Conservation (phyloP, 2,113 vertebrate genomes). For the Saguinus midas region DNA sequence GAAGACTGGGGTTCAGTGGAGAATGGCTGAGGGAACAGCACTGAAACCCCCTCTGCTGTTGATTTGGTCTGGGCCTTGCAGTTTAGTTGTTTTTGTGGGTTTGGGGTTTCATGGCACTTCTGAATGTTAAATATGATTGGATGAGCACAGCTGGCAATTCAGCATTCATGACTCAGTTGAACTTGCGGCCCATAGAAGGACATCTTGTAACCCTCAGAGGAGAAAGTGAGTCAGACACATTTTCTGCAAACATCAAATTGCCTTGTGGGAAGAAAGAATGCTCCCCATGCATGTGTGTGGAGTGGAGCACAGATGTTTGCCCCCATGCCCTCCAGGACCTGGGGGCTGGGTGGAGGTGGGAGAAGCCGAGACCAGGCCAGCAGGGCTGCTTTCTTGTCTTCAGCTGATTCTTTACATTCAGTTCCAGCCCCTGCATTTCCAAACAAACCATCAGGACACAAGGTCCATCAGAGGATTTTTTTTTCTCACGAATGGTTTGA, state of each 20-base stretch:
- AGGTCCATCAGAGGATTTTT: neutral
- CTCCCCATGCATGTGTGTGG: fast-evolving
- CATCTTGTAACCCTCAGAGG: neutral
- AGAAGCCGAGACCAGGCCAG: neutral
- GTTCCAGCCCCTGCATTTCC: neutral
- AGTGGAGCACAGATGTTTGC: too few species aligned
- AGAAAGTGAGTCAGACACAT: neutral
- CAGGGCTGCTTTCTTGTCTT: neutral
- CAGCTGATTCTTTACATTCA: neutral
- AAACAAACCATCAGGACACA: neutral
- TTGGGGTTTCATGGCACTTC: neutral
- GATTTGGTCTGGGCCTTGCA: neutral
- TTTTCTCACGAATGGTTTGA: neutral
- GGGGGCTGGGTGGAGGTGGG: fast-evolving
- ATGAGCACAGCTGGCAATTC: neutral
- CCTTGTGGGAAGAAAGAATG: neutral
- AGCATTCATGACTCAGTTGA: neutral
- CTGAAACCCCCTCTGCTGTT: fast-evolving
- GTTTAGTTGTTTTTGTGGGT: neutral
- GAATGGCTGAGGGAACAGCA: fast-evolving
- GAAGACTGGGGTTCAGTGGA: neutral
- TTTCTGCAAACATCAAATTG: neutral
- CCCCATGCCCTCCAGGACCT: neutral
- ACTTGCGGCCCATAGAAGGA: neutral
- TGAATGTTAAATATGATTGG: neutral